Evolutionary conservation across 2,888 invertebrate genomes (phyloP).

Genomic region (Endotricha flammealis): DNA sequence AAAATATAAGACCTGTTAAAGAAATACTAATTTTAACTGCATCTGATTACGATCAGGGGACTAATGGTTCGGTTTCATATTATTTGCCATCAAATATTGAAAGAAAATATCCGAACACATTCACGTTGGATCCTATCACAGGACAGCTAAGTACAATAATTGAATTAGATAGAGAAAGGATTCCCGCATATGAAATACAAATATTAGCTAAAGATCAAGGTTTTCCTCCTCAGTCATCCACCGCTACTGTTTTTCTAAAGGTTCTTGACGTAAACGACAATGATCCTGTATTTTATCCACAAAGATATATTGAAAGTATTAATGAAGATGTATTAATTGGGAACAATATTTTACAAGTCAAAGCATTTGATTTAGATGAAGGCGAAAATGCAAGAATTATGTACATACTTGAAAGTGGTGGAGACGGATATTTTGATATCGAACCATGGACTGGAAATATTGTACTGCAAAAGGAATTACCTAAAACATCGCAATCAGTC

Average conservation of each 20-base stretch:
- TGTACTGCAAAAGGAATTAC: constrained; percentile 81
- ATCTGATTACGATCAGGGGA: constrained; percentile 94
- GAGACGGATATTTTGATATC: constrained; percentile 87
- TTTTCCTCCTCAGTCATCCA: constrained; percentile 92
- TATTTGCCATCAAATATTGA: constrained; percentile 86
- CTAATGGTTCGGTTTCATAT: constrained; percentile 94
- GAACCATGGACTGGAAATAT: constrained; percentile 88
- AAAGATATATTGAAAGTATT: constrained; percentile 88
- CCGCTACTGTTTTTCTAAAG: constrained; percentile 88
- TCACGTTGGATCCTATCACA: constrained; percentile 88
- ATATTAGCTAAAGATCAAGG: constrained; percentile 96
- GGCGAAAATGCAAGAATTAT: constrained; percentile 91
- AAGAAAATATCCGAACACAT: constrained; percentile 89
- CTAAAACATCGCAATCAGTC: constrained; percentile 81
- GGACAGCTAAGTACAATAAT: constrained; percentile 89
- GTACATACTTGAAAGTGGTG: constrained; percentile 87
- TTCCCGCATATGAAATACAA: constrained; percentile 86
- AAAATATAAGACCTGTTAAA: constrained; percentile 88
- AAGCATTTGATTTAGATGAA: constrained; percentile 91
- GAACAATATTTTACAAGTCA: constrained; percentile 83
- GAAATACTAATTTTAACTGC: constrained; percentile 91
- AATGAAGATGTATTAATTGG: constrained; percentile 82
- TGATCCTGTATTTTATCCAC: constrained; percentile 93
- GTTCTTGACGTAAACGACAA: constrained; percentile 96
- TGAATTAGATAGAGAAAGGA: constrained; percentile 89